These are phyloP conservation scores for Cyprinodon tularosa DNA, from an alignment of 2,113 vertebrate genomes.

Conservation along the genomic window DNA sequence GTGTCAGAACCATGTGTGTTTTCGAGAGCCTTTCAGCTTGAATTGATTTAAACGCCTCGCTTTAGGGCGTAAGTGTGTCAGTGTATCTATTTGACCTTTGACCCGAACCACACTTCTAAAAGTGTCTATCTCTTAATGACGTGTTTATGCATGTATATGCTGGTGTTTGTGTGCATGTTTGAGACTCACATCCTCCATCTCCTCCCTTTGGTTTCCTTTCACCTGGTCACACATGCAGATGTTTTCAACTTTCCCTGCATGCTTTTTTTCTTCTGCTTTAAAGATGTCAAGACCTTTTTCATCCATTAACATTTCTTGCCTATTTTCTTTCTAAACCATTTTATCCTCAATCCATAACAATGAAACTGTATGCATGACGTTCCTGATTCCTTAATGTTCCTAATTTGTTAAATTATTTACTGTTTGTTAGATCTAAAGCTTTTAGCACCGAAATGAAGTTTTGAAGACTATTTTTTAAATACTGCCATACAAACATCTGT, in stretches of 20 bases:
- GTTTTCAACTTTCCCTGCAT: conserved; percentile 35
- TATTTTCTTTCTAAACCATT: not conserved
- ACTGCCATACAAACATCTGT: not conserved
- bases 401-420: not conserved
- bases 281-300: not conserved
- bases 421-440: not conserved
- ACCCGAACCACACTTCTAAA: conserved; percentile 59
- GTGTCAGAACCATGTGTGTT: conserved; percentile 22
- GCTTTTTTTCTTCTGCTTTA: not conserved
- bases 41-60: conserved; percentile 52
- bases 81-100: conserved; percentile 72
- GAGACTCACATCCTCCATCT: conserved; percentile 14
- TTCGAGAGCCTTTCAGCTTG: conserved; percentile 16
- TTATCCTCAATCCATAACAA: not conserved
- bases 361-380: not conserved
- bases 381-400: not conserved
- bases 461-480: not conserved
- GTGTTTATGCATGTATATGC: conserved; percentile 26
- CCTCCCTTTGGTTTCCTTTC: conserved; percentile 31
- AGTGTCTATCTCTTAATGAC: conserved; percentile 66
- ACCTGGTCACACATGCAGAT: conserved; percentile 69
- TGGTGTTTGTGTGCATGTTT: conserved; percentile 21
- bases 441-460: not conserved
- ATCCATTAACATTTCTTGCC: not conserved
- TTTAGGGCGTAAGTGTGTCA: conserved; percentile 45